Conservation (phyloP, 92 coral and sea anemone species). For the Parazoanthus atlanticus region DNA sequence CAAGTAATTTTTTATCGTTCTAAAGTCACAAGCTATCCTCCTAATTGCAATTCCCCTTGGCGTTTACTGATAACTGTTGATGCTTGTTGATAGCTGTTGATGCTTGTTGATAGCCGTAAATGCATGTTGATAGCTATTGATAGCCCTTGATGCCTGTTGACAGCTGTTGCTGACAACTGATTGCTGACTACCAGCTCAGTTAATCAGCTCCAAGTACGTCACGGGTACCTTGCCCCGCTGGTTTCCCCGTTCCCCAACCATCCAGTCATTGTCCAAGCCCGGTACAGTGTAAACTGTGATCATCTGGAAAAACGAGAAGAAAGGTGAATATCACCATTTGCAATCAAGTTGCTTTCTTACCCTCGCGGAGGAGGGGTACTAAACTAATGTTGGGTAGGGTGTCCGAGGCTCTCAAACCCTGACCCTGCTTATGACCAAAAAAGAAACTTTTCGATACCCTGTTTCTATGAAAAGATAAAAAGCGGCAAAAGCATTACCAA, state of each 20-base stretch:
- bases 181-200: not conserved
- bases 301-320: slow-evolving; percentile 54
- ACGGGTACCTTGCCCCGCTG: slow-evolving; percentile 92
- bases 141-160: not conserved
- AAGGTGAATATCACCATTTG: not conserved
- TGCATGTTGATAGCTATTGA: not conserved
- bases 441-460: too few species aligned
- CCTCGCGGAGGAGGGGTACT: too few species aligned
- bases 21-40: not conserved
- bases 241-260: slow-evolving; percentile 94
- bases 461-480: too few species aligned
- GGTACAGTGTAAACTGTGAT: slow-evolving; percentile 84
- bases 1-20: not conserved
- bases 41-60: not conserved
- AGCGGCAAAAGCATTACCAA: too few species aligned
- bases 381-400: too few species aligned
- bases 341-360: too few species aligned
- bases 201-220: slow-evolving; percentile 79
- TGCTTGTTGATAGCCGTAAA: not conserved
- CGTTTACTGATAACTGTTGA: slow-evolving; percentile 4
- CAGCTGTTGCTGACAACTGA: not conserved
- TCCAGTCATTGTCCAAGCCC: slow-evolving; percentile 97
- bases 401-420: too few species aligned
- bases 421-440: too few species aligned
- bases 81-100: not conserved